Evolutionary conservation across 2,888 invertebrate species (phyloP).

Genomic region (Fragum fragum): DNA sequence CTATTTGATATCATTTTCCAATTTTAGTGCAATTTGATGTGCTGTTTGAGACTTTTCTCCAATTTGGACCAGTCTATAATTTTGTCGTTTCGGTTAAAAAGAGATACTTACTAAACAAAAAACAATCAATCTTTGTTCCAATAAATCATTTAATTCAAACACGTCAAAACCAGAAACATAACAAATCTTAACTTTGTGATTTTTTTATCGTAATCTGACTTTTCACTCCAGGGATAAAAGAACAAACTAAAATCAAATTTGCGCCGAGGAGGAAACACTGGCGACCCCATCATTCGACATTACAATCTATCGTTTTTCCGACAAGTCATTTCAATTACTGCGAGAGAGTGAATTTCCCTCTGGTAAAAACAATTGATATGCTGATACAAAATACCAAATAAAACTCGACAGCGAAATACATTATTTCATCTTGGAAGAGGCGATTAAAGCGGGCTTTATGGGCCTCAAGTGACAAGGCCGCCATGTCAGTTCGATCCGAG

Average conservation of each 20-base stretch:
- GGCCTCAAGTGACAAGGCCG: conserved; percentile 12
- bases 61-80: no score
- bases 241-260: conserved; percentile 34
- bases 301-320: conserved; percentile 41
- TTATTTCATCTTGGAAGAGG: conserved; percentile 30
- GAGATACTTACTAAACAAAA: no score
- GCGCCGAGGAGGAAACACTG: not conserved
- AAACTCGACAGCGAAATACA: conserved; percentile 39
- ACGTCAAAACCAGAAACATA: not conserved
- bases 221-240: not conserved
- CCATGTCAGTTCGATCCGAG: not conserved
- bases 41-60: no score
- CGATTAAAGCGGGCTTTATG: conserved; percentile 28
- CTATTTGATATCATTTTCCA: no score
- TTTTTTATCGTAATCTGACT: not conserved
- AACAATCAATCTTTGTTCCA: no score
- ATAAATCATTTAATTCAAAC: no score
- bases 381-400: conserved; percentile 45
- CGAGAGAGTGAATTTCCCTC: conserved; percentile 40
- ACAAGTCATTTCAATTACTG: conserved; percentile 40
- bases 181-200: not conserved
- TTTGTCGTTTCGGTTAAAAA: no score
- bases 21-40: no score
- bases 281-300: conserved; percentile 27
- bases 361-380: conserved; percentile 46